Conservation (phyloP, 2,888 invertebrate species). For the Lepidochrysops patricia region DNA sequence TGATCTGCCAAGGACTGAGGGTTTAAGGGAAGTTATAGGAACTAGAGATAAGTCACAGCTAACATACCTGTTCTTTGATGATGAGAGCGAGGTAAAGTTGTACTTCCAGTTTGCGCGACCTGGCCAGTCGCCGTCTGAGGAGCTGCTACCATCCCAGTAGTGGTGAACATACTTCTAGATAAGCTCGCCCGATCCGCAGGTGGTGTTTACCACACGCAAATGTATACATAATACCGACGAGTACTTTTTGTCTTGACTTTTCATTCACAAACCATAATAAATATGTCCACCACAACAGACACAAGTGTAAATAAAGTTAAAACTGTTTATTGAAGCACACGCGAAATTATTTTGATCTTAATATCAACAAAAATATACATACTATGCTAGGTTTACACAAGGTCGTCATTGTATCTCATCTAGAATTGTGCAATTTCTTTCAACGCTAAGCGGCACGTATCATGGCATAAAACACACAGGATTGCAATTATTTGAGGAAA, state of each 20-base stretch:
- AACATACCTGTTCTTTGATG: slow-evolving; percentile 63
- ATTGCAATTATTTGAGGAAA: not conserved
- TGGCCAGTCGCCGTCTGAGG: slow-evolving; percentile 62
- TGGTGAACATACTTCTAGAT: slow-evolving; percentile 50
- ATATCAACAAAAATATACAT: slow-evolving; percentile 40
- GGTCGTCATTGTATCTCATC: slow-evolving; percentile 8
- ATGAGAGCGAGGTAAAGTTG: slow-evolving; percentile 63
- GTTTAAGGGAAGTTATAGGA: not conserved
- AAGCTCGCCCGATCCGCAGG: slow-evolving; percentile 57
- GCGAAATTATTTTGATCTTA: slow-evolving; percentile 15
- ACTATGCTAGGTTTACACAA: slow-evolving; percentile 24
- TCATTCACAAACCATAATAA: slow-evolving; percentile 29
- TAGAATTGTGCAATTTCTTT: slow-evolving; percentile 1
- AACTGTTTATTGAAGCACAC: slow-evolving; percentile 2
- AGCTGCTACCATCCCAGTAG: slow-evolving; percentile 62
- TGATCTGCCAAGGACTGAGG: no score
- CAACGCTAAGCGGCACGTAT: not conserved
- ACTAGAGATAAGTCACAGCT: not conserved
- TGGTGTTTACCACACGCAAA: slow-evolving; percentile 55
- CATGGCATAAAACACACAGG: not conserved
- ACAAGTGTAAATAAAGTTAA: not conserved
- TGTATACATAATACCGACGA: slow-evolving; percentile 59
- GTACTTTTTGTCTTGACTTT: slow-evolving; percentile 31
- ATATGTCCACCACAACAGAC: slow-evolving; percentile 6
- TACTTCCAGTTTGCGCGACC: slow-evolving; percentile 64